These are phyloP conservation scores for Prorops nasuta DNA, from an alignment of 1,140 invertebrate genomes.

Conservation along the genomic window DNA sequence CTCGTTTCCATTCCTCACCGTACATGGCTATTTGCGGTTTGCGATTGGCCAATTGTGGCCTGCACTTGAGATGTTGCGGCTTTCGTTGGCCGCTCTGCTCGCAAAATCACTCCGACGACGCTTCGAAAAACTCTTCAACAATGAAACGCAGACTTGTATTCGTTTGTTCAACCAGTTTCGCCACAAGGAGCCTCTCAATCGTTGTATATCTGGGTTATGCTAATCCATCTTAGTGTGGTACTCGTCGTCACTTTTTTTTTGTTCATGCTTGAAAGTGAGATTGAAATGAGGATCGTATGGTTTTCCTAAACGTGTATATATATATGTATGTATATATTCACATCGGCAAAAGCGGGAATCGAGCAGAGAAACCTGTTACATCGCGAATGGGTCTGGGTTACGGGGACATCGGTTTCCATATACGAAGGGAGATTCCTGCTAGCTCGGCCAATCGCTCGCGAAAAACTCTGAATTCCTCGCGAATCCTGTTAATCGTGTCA, in stretches of 20 bases:
- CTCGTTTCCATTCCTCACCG: not conserved
- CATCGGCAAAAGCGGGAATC: not conserved
- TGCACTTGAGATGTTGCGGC: conserved; percentile 38
- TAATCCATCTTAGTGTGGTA: too few species aligned
- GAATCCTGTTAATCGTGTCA: too few species aligned
- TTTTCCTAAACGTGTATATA: not conserved
- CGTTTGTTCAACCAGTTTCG: not conserved
- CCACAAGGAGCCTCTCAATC: not conserved
- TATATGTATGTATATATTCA: not conserved
- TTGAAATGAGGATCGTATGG: too few species aligned
- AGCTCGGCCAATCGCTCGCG: too few species aligned
- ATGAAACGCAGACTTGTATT: conserved; percentile 2
- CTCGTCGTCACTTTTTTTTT: too few species aligned
- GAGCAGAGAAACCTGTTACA: conserved; percentile 37
- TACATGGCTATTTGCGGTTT: conserved; percentile 9
- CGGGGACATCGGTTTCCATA: conserved; percentile 40
- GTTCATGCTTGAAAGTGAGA: too few species aligned
- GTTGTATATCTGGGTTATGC: conserved; percentile 2
- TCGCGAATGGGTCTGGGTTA: conserved; percentile 44
- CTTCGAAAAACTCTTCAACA: conserved; percentile 16
- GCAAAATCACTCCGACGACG: not conserved
- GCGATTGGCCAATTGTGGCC: conserved; percentile 29
- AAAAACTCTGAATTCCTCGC: too few species aligned
- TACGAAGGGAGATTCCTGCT: conserved; percentile 11
- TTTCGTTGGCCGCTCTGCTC: conserved; percentile 8